Conservation (phyloP, 2,888 invertebrate genomes). For the Heliconius aoede region DNA sequence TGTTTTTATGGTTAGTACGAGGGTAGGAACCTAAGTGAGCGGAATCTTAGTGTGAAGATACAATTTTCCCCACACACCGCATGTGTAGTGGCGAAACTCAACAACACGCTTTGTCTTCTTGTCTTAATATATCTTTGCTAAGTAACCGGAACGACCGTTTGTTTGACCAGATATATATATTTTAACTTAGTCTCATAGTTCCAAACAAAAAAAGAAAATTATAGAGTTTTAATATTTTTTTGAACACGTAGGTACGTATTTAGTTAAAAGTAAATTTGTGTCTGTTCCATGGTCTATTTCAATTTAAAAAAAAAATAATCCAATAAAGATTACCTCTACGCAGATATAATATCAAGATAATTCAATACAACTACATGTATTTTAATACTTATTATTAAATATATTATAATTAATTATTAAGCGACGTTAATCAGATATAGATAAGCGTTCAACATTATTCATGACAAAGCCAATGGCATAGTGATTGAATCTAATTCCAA, state of each 20-base stretch:
- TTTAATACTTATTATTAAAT: too few relatives aligned
- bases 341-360: neutral
- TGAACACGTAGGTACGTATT: neutral
- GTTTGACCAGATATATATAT: too few relatives aligned
- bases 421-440: neutral
- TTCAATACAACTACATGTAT: too few relatives aligned
- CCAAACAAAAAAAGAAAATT: too few relatives aligned
- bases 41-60: too few relatives aligned
- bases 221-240: neutral
- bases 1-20: too few relatives aligned
- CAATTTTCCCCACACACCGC: too few relatives aligned
- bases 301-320: neutral
- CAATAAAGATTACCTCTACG: neutral
- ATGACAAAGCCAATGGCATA: neutral
- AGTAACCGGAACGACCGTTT: too few relatives aligned
- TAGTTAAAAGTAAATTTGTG: neutral
- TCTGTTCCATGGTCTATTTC: neutral
- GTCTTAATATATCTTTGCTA: too few relatives aligned
- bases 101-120: neutral
- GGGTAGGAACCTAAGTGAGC: too few relatives aligned
- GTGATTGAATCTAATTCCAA: neutral
- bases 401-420: too few relatives aligned
- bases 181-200: neutral
- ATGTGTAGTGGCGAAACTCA: neutral
- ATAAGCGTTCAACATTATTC: neutral